Evolutionary conservation across 1,140 invertebrate genomes (phyloP), one percentile per base, ranked within the genome.

Genomic region (Parapsyche elsis): DNA sequence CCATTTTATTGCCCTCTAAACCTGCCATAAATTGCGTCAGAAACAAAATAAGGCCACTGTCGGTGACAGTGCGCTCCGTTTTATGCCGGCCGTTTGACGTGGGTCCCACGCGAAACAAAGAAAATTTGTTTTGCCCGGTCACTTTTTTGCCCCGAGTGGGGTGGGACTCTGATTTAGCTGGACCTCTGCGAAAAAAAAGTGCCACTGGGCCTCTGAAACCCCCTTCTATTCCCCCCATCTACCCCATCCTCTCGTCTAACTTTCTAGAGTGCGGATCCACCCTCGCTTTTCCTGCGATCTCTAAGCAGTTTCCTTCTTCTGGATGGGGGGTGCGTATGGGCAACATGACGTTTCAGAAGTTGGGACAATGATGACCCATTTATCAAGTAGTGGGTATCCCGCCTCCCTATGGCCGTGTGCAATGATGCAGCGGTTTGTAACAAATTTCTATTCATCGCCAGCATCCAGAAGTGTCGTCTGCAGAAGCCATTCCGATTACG

Each of bases 11-110:
- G 81, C 76, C 79, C 81, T 80, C 76, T 83, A 83, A 83, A 81
- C 81, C 81, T 78, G 79, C 79, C 76, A 83, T 83, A 83, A 83
- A 83, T 83, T 78, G 81, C 79, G 76, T 80, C 80, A 77, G 79
- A 83, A 83, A 83, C 81, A 81, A 83, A 83, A 81, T 83, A 83
- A 83, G 81, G 79, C 79, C 76, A 80, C 79, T 83, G 81, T 81
- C 79, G 70, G 70, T 73, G 79, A 81, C 80, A 83, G 75, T 79
- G 49, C 74, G 9, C 79, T 57, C 59, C 79, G 79, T 67, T 81
- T 81, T 83, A 79, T 79, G 74, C 81, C 57, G 79, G 7, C 67
- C 75, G 21, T 78, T 80, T 81, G 76, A 78, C 70, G 70, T 71
- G 76, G 76, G 80, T 78, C 59, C 24, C 73, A n/a, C 38, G 71